Evolutionary conservation across 37 sponge, comb jelly and placozoan species (phyloP), one percentile per base, ranked within the genome.

Genomic region (Chondrilla cf. caribensis): DNA sequence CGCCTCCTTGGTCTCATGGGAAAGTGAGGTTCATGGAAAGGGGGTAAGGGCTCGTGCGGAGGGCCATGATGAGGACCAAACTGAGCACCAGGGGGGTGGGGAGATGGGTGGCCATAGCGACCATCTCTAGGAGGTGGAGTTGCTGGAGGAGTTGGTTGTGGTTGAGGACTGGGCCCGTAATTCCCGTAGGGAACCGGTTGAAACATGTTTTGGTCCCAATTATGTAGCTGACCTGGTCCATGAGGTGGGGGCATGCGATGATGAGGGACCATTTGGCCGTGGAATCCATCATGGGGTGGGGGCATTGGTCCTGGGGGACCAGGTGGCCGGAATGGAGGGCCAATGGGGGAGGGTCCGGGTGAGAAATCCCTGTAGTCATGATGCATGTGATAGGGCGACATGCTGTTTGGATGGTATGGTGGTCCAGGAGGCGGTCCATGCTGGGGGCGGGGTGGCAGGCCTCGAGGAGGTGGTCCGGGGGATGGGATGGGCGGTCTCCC

Each of bases 91-190:
- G 76, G 37, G 5, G 71, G 76, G 44, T 73, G 44, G 76, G 76
- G 76, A 9, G 76, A 43, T 6, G 71, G 38, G 76, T 29, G 68
- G 76, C 21, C 2, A n/a, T 43, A 8, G 44, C 25, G 44, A 2
- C 44, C 36, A 40, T 73, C n/a, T 1, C n/a, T 39, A 36, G 44
- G 44, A 4, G 76, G 76, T 43, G 76, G 76, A 43, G 76, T 73
- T 19, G 17, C 44, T 2, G 76, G 76, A 2, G 76, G 76, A 40
- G 76, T 73, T 2, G 70, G 36, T 2, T 28, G 70, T 38, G 76
- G 76, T 37, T 42, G 76, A 39, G 76, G 76, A 37, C 76, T 73
- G 0, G 76, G 76, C 24, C 5, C 11, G 55, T 78, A 51, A 55
- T 25, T 18, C 41, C 58, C 24, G 15, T 17, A 19, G 5, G 36